A percentile compares a stretch with the other conserved stretches of the same genome.
phyloP scores from a whole-genome alignment of 2,113 vertebrate species.

The Platichthys stellatus region DNA sequence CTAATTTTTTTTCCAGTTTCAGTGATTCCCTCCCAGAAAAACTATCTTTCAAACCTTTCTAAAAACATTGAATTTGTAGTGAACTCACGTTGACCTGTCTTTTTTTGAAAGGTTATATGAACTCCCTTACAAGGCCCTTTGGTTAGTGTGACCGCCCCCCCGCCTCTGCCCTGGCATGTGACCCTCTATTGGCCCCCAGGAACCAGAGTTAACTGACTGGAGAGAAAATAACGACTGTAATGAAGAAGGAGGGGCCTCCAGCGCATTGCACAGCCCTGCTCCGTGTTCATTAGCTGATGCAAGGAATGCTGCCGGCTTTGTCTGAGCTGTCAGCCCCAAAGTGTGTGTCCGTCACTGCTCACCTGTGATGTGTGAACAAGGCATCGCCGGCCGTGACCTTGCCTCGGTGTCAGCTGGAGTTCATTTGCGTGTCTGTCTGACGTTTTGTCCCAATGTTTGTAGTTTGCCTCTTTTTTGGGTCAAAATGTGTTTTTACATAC shows the following conservation, averaged over 20 bases:
- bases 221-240: conserved; percentile 13
- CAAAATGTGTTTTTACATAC: conserved; percentile 1
- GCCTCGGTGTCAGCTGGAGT: conserved; percentile 37
- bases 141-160: not conserved
- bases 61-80: not conserved
- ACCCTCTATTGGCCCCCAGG: not conserved
- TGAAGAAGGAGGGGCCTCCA: conserved; percentile 12
- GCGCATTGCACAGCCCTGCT: conserved; percentile 1
- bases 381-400: conserved; percentile 13
- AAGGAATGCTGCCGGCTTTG: conserved; percentile 59
- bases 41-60: not conserved
- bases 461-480: not conserved
- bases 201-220: conserved; percentile 3
- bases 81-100: not conserved
- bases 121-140: not conserved
- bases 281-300: conserved; percentile 35
- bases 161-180: not conserved
- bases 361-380: conserved; percentile 36
- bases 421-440: conserved; percentile 24
- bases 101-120: not conserved
- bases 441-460: not conserved
- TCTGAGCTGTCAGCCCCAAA: conserved; percentile 58
- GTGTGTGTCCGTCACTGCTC: conserved; percentile 57
- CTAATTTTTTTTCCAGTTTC: too few relatives aligned
- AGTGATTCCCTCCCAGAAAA: too few relatives aligned